Base-by-base conservation (phyloP, 1,140 invertebrate genomes). In the Aporrectodea caliginosa region DNA sequence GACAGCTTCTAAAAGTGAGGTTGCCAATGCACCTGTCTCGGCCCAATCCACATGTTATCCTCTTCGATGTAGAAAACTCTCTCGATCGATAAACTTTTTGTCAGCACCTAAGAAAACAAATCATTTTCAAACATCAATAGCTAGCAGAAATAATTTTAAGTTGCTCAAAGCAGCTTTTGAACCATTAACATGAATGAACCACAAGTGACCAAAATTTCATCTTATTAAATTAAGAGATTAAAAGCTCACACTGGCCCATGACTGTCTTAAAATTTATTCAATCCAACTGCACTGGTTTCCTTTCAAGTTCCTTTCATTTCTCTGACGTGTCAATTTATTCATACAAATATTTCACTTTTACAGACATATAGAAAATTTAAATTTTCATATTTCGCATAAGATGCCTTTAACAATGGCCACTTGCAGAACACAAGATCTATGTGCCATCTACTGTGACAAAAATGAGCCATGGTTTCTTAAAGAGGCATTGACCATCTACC, bases 31-130 rank as follows among this genome's bases (percentile, higher is more conserved):
- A 89, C 89, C 84, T 89, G 88, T 82, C 85, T 83, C 16, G 90
- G 90, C 32, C 90, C 90, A 75, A 90, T 85, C 89, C 89, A 90
- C 34, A 90, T 80, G 77, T 90, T 90, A 31, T 88, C 86, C 71
- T 84, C 84, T 79, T 90, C 89, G 83, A 91, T 90, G 84, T 93
- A 93, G 83, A 93, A 92, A 70, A 97, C 94, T 90, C 96, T 94
- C 89, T 98, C 95, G 82, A 97, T 90, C 79, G 95, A 96, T 76
- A 99, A 90, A 58, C 43, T 58, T 58, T 58, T 58, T 22, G 43
- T 58, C 43, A 58, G 43, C 6, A 58, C 43, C 43, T 58, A 58
- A 58, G 22, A 22, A 58, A 58, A 22, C 43, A 22, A 58, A 58
- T 12, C 43, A 58, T n/a, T 6, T 58, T 12, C 6, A 58, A 58